Evolutionary conservation across 1,140 invertebrate species (phyloP).

Genomic region (Kradibia gibbosae): DNA sequence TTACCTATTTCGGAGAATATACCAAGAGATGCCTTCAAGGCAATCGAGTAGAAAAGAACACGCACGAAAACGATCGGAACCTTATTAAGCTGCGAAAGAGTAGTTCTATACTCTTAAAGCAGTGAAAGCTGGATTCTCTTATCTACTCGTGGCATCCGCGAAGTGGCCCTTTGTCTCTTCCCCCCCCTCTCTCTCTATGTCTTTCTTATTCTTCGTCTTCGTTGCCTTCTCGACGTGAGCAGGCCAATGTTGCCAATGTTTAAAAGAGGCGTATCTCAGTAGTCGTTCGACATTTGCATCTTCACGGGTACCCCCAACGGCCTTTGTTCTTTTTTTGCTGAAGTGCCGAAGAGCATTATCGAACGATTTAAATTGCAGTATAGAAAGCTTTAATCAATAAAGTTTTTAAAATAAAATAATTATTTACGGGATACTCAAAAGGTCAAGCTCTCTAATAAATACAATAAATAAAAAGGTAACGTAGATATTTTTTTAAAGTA

Average conservation of each 20-base stretch:
- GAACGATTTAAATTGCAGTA: constrained; percentile 45
- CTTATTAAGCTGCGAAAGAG: constrained; percentile 20
- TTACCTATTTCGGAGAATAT: background rate
- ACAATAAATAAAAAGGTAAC: too few species aligned
- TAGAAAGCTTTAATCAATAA: too few species aligned
- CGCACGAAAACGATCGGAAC: background rate
- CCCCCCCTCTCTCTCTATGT: constrained; percentile 11
- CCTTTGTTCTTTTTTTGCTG: background rate
- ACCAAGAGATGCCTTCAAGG: background rate
- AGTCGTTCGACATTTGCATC: constrained; percentile 45
- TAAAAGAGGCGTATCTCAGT: constrained; percentile 36
- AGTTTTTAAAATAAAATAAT: too few species aligned
- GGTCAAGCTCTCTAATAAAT: too few species aligned
- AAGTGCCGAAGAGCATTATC: background rate
- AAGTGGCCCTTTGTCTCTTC: constrained; percentile 46
- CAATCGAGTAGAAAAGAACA: background rate
- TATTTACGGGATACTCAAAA: too few species aligned
- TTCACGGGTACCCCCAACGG: background rate
- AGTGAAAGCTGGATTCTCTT: constrained; percentile 28
- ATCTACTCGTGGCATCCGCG: constrained; percentile 38
- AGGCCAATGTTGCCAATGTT: background rate
- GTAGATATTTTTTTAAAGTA: too few species aligned
- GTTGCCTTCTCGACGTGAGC: background rate
- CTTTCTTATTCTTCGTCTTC: background rate
- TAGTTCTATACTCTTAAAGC: background rate